Evolutionary conservation across 1,140 invertebrate species (phyloP).

Genomic region (Pogonomyrmex californicus): DNA sequence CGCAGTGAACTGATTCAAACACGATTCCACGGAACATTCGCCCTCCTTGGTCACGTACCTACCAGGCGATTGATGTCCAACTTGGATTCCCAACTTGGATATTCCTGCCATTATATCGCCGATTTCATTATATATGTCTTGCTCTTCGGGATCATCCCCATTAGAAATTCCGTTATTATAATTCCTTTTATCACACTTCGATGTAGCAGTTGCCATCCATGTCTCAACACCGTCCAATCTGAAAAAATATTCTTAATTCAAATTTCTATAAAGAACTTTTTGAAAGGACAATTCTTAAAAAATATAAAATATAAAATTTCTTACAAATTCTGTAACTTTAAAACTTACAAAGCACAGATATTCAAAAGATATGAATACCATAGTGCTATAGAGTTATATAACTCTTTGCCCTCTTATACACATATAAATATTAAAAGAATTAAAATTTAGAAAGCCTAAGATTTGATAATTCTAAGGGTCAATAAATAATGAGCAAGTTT

Average conservation of each 20-base stretch:
- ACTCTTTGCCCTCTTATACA: neutral
- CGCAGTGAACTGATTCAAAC: conserved; percentile 96
- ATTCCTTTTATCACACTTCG: conserved; percentile 41
- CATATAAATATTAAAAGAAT: neutral
- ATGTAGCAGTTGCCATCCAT: conserved; percentile 52
- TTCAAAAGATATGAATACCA: neutral
- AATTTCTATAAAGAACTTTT: neutral
- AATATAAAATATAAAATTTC: neutral
- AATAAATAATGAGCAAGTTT: neutral
- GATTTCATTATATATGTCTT: conserved; percentile 61
- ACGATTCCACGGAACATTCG: conserved; percentile 95
- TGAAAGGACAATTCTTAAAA: neutral
- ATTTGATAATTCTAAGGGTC: neutral
- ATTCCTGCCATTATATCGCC: conserved; percentile 73
- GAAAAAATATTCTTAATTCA: neutral
- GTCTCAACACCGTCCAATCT: conserved; percentile 45
- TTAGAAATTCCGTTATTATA: conserved; percentile 38
- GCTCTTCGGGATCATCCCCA: conserved; percentile 25
- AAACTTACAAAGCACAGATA: neutral
- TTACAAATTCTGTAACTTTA: neutral
- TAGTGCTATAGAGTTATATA: too few relatives aligned
- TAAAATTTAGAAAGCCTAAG: neutral
- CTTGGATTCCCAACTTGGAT: conserved; percentile 74
- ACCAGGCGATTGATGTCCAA: conserved; percentile 72
- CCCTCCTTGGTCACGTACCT: conserved; percentile 91